These are phyloP conservation scores for Gallirallus australis DNA, from an alignment of 2,797 vertebrate species.

Conservation along the genomic window DNA sequence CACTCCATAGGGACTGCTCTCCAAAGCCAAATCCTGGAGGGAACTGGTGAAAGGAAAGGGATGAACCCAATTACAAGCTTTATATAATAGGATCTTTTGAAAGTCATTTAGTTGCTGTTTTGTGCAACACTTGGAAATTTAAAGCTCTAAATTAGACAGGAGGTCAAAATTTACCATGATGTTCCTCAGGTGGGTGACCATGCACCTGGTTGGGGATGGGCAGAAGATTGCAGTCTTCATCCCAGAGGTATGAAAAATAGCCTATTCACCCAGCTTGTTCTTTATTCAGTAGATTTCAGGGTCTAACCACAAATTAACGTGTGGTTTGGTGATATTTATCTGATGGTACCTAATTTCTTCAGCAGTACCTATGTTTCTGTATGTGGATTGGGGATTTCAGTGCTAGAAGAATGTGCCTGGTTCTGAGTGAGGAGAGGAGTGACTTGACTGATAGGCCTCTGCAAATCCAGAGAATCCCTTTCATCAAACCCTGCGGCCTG, in stretches of 20 bases:
- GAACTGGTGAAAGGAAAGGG: accelerated
- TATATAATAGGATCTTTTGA: background rate
- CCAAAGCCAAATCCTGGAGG: background rate
- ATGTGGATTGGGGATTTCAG: background rate
- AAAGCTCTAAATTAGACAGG: background rate
- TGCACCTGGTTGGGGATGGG: background rate
- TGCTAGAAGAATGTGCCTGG: background rate
- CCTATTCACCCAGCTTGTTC: background rate
- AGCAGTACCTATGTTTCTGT: background rate
- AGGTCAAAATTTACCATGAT: background rate
- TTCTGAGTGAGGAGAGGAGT: background rate
- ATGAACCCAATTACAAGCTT: background rate
- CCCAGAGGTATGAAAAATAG: background rate
- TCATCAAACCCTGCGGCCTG: background rate
- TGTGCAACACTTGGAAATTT: background rate
- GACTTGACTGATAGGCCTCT: background rate
- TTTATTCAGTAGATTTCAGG: background rate
- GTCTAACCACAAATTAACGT: background rate
- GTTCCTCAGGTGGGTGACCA: background rate
- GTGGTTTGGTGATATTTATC: background rate
- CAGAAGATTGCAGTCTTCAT: background rate
- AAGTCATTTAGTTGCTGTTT: background rate
- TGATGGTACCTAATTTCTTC: background rate
- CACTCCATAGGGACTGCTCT: background rate
- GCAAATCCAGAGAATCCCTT: background rate